A percentile compares a stretch with the other conserved stretches of the same genome.
Conservation (phyloP, 2,888 invertebrate genomes). For the Cosmopolites sordidus region DNA sequence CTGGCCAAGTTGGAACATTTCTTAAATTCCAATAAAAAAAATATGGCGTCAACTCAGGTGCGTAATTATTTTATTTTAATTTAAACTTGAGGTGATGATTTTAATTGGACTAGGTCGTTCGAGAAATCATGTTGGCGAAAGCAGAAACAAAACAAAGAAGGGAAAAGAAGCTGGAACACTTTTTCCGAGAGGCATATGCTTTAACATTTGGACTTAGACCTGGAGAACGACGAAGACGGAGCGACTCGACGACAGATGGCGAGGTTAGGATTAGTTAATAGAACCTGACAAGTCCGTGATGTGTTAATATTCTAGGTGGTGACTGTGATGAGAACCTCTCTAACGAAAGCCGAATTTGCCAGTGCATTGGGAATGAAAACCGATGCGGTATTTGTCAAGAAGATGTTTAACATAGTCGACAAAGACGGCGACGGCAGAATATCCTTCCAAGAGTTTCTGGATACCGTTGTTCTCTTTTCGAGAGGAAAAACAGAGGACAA, state of each 20-base stretch:
- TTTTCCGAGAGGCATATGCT: constrained; percentile 94
- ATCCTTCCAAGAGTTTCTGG: constrained; percentile 92
- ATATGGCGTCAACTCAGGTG: constrained; percentile 67
- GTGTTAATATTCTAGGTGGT: constrained; percentile 66
- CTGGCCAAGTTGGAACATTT: constrained; percentile 83
- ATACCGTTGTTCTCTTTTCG: constrained; percentile 88
- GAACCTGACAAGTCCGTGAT: no score
- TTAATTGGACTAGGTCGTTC: constrained; percentile 55
- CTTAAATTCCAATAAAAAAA: constrained; percentile 76
- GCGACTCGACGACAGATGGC: constrained; percentile 68
- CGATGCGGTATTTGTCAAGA: constrained; percentile 90
- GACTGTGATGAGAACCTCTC: constrained; percentile 88
- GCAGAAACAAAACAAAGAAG: constrained; percentile 91
- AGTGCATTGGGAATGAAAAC: constrained; percentile 93
- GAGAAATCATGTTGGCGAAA: constrained; percentile 83
- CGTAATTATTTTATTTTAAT: constrained; percentile 25
- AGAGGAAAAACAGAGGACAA: constrained; percentile 91
- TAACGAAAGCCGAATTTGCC: constrained; percentile 90
- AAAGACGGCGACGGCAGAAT: constrained; percentile 91
- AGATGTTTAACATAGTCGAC: constrained; percentile 97
- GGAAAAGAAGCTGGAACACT: constrained; percentile 90
- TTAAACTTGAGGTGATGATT: neutral
- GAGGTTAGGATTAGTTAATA: constrained; percentile 25
- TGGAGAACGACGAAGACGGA: constrained; percentile 73
- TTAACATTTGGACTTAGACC: constrained; percentile 86